Base-by-base conservation (phyloP, 2,113 vertebrate genomes). In the Indicator maculatus region DNA sequence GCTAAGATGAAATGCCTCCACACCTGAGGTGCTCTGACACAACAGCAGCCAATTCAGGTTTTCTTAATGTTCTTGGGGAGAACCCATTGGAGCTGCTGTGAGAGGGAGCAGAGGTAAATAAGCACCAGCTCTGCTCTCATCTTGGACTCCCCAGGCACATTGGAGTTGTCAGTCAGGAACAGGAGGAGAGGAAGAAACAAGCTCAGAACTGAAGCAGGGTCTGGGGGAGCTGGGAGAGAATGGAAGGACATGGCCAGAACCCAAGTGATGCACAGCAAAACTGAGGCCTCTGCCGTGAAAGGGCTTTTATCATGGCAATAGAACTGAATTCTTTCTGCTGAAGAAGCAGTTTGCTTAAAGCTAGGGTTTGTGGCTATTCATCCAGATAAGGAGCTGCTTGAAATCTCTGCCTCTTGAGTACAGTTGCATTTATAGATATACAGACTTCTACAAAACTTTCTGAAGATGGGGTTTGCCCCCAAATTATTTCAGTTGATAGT, bases 301-400 rank as follows among this genome's bases (percentile, higher is more conserved):
- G 85, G 41, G 72, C 83, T 86, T 94, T 95, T 93, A 39, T 94
- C 11, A 1, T 8, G 20, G n/a, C 55, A 89, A 96, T 92, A 96
- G 88, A 95, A 91, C 41, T 24, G 28, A 60, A 86, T 93, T 94
- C 85, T 96, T 90, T 77, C 52, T 93, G 69, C 72, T 74, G 79
- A 88, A 79, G 92, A n/a, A 76, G 76, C 60, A 33, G 60, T 94
- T 94, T 91, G 58, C 58, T 88, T 93, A 83, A 88, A 93, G 59
- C 39, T 70, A 23, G 52, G 20, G 36, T 91, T 95, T 85, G 12
- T 70, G 82, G n/a, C 71, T 83, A 76, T 89, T 83, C 23, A 19
- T 36, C 28, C n/a, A 59, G 72, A 90, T 74, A 88, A 90, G 56
- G 79, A 88, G 47, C 28, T 74, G 2, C 23, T 94, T 96, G 50